Conservation (phyloP, 2,113 vertebrate genomes). For the Narcine bancroftii region DNA sequence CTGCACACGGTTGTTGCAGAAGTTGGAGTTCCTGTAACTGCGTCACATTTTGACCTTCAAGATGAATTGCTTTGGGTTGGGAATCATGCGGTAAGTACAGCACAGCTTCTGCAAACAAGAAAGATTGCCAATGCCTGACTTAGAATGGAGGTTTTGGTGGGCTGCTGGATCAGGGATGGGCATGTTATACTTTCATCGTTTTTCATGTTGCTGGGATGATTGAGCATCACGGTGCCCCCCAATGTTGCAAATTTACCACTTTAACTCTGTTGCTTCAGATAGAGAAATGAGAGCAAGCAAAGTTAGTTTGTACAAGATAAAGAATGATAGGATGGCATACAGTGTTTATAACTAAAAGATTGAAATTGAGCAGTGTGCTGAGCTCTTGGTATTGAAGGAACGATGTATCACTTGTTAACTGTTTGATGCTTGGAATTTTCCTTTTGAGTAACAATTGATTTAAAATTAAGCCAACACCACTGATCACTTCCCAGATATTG, state of each 20-base stretch:
- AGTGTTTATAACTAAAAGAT: neutral
- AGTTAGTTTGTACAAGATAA: neutral
- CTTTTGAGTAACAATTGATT: slow-evolving; percentile 2
- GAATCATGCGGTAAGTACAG: slow-evolving; percentile 78
- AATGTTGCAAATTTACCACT: neutral
- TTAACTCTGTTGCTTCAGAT: no score
- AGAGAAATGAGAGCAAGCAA: no score
- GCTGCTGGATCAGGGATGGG: neutral
- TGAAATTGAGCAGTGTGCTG: neutral
- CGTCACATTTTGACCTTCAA: slow-evolving; percentile 84
- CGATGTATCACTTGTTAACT: neutral
- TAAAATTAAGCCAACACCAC: neutral
- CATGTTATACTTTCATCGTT: neutral
- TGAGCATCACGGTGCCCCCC: neutral
- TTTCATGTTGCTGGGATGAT: neutral
- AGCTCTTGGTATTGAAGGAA: neutral
- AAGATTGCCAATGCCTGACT: neutral
- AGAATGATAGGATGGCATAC: neutral
- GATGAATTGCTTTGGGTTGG: slow-evolving; percentile 96
- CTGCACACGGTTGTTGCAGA: slow-evolving; percentile 86
- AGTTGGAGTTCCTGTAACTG: slow-evolving; percentile 82
- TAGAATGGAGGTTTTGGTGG: neutral
- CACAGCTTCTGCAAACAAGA: neutral
- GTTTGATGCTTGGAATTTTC: neutral
- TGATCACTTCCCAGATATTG: neutral